Evolutionary conservation across 2,888 invertebrate genomes (phyloP).

Genomic region (Phrixothrix hirtus): DNA sequence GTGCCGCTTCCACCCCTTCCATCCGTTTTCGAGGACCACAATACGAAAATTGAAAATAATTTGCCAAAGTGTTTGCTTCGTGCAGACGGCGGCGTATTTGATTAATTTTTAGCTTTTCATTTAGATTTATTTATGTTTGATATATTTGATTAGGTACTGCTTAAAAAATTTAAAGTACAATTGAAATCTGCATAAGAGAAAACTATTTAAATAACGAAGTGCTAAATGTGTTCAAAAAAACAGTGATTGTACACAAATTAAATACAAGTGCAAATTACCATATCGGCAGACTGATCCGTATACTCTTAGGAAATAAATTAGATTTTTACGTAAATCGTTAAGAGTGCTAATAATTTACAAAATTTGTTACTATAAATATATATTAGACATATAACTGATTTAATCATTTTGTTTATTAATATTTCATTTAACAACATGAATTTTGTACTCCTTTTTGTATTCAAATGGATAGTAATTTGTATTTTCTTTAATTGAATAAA

Average conservation of each 20-base stretch:
- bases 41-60: constrained; percentile 35
- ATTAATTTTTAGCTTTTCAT: constrained; percentile 34
- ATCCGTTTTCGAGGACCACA: constrained; percentile 36
- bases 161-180: neutral
- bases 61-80: constrained; percentile 45
- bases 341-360: too few relatives aligned
- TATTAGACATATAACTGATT: too few relatives aligned
- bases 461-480: too few relatives aligned
- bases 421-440: too few relatives aligned
- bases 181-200: too few relatives aligned
- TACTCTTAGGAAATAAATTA: constrained; percentile 9
- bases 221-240: constrained; percentile 18
- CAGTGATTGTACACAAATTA: constrained; percentile 16
- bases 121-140: too few relatives aligned
- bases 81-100: constrained; percentile 44
- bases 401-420: too few relatives aligned
- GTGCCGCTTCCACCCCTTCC: constrained; percentile 41
- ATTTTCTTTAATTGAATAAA: too few relatives aligned
- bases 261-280: constrained; percentile 21
- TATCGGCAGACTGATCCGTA: constrained; percentile 21
- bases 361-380: too few relatives aligned
- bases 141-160: constrained; percentile 15
- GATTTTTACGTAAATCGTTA: constrained; percentile 2
- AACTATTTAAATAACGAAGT: too few relatives aligned
- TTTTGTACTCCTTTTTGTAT: too few relatives aligned